phyloP scores from a whole-genome alignment of 2,888 invertebrate species.

The Apotomis betuletana region DNA sequence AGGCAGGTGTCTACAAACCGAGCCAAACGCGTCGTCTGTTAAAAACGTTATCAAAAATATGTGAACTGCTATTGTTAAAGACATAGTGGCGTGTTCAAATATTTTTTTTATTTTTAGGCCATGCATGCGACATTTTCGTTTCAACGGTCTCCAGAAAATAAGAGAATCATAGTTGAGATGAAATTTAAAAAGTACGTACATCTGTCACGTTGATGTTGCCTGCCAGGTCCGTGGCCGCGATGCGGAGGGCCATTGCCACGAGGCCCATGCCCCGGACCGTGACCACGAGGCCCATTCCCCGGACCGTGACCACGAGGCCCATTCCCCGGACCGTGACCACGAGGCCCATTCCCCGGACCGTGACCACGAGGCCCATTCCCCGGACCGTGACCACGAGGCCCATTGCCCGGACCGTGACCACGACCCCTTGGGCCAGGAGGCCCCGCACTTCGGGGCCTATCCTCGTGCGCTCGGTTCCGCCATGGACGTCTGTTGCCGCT shows the following conservation, averaged over 20 bases:
- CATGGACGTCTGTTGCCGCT: slow-evolving; percentile 3
- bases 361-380: neutral
- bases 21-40: too few species aligned
- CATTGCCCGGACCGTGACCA: neutral
- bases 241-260: neutral
- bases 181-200: too few species aligned
- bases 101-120: too few species aligned
- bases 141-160: too few species aligned
- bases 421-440: slow-evolving; percentile 3
- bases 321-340: neutral
- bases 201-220: too few species aligned
- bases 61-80: too few species aligned
- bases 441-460: neutral
- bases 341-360: neutral
- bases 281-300: neutral
- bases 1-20: too few species aligned
- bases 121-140: too few species aligned
- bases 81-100: too few species aligned
- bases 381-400: neutral
- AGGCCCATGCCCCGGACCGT: neutral
- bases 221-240: too few species aligned
- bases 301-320: neutral
- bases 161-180: too few species aligned
- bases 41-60: too few species aligned
- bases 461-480: slow-evolving; percentile 8